phyloP scores from a whole-genome alignment of 2,113 vertebrate species.

The Platycercus adscitus region DNA sequence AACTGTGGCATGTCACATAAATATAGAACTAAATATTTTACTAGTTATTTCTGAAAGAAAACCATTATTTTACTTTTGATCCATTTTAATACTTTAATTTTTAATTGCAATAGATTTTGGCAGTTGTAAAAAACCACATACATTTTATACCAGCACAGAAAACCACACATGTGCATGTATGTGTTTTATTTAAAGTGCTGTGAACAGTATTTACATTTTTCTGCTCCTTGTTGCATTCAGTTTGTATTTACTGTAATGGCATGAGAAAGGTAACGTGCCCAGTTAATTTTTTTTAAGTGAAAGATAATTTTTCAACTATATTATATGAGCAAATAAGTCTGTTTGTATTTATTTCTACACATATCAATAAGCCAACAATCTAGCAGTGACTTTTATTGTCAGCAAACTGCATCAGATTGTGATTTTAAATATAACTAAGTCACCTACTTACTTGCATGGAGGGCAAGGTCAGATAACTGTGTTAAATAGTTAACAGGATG shows the following conservation, averaged over 20 bases:
- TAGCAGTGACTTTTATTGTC: background rate
- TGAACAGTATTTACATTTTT: background rate
- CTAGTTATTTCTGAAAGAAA: background rate
- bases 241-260: background rate
- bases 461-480: background rate
- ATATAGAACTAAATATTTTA: background rate
- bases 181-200: background rate
- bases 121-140: background rate
- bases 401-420: background rate
- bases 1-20: background rate
- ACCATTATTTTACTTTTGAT: background rate
- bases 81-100: background rate
- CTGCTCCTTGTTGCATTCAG: background rate
- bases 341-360: background rate
- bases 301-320: background rate
- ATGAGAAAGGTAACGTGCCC: fast-evolving
- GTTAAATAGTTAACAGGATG: conserved; percentile 46
- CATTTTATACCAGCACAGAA: background rate
- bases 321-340: background rate
- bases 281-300: background rate
- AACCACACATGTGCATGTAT: background rate
- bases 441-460: background rate
- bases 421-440: background rate
- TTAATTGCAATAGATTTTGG: background rate
- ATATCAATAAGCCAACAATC: background rate